Percentiles rank a stretch among this genome's conserved stretches.
Evolutionary conservation across 2,113 vertebrate species (phyloP).

Genomic region (Oriolus oriolus): DNA sequence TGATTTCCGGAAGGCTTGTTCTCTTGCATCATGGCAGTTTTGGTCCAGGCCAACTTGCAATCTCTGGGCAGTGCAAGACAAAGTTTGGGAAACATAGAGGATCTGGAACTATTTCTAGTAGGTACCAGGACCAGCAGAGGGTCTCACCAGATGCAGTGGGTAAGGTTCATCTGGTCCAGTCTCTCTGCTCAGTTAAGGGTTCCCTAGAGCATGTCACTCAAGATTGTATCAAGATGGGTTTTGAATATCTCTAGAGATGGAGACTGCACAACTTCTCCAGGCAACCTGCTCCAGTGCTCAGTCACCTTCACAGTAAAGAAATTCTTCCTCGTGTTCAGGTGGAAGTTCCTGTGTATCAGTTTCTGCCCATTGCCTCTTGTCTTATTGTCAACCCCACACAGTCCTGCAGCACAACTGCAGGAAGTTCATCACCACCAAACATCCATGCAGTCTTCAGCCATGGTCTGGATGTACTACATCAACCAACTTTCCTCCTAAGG

Average conservation of each 20-base stretch:
- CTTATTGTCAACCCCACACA: not conserved
- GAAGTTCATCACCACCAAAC: not conserved
- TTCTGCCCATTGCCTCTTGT: accelerated
- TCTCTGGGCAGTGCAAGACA: not conserved
- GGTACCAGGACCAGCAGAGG: not conserved
- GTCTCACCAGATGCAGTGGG: not conserved
- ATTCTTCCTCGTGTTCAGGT: not conserved
- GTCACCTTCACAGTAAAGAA: not conserved
- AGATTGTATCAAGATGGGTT: not conserved
- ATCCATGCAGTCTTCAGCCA: not conserved
- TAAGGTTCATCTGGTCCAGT: not conserved
- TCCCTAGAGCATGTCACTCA: not conserved
- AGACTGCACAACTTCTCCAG: not conserved
- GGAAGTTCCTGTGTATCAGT: not conserved
- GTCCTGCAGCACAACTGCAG: not conserved
- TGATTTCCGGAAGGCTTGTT: not conserved
- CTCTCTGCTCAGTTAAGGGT: not conserved
- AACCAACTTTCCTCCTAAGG: not conserved
- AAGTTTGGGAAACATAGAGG: not conserved
- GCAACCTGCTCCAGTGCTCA: not conserved
- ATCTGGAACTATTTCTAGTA: not conserved
- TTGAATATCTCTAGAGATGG: not conserved
- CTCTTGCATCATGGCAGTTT: not conserved
- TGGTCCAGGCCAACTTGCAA: not conserved
- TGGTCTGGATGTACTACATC: not conserved